Conservation (phyloP, 2,888 invertebrate species). For the Drosophila pullipes region DNA sequence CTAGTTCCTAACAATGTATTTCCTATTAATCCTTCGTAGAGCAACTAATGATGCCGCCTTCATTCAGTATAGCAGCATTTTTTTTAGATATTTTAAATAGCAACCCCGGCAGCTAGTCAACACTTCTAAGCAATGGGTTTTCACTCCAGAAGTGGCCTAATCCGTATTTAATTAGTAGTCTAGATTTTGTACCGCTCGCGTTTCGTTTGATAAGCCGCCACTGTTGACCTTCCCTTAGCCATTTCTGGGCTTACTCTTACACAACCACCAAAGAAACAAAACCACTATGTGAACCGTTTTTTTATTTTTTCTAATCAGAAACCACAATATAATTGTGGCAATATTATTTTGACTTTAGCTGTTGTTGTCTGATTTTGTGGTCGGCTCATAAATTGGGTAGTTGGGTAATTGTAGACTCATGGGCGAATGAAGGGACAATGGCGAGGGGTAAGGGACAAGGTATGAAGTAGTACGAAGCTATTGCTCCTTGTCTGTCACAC, state of each 20-base stretch:
- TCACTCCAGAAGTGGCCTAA: conserved; percentile 2
- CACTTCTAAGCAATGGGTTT: background rate
- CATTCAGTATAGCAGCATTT: background rate
- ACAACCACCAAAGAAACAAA: conserved; percentile 26
- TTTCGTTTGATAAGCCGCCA: conserved; percentile 30
- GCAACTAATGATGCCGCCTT: background rate
- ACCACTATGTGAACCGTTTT: conserved; percentile 39
- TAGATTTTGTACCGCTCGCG: conserved; percentile 4
- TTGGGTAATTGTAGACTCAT: conserved; percentile 45
- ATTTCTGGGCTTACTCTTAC: conserved; percentile 19
- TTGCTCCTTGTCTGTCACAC: conserved; percentile 58
- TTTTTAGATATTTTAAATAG: background rate
- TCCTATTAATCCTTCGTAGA: background rate
- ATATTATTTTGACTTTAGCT: conserved; percentile 32
- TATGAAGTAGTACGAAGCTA: conserved; percentile 10
- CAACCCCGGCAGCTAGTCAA: background rate
- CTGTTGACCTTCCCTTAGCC: conserved; percentile 22
- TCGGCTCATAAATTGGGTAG: conserved; percentile 35
- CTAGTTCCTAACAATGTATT: background rate
- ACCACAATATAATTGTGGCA: conserved; percentile 67
- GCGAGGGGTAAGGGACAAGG: conserved; percentile 17
- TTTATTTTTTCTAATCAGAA: conserved; percentile 60
- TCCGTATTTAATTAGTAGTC: conserved; percentile 30
- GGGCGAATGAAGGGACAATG: background rate
- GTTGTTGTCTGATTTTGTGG: conserved; percentile 58